A percentile compares a stretch with the other conserved stretches of the same genome.
Evolutionary conservation across 64 coral and sea anemone genomes (phyloP).

Genomic region (Hydrozoanthus tunicans): DNA sequence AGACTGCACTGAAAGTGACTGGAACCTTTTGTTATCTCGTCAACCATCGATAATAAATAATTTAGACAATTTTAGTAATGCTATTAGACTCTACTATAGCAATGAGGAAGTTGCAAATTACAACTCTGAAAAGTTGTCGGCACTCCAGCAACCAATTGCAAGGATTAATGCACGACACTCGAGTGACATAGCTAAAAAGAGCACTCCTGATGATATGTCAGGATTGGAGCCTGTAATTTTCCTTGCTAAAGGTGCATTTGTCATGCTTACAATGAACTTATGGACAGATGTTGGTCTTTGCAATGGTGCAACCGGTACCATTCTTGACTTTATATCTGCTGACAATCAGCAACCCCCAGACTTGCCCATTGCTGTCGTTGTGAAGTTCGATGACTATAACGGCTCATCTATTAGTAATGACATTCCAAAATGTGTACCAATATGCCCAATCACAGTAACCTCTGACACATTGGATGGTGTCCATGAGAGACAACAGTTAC

Average conservation of each 20-base stretch:
- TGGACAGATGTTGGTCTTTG: neutral
- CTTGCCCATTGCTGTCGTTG: constrained; percentile 1
- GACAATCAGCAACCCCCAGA: neutral
- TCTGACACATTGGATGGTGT: neutral
- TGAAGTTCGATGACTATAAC: neutral
- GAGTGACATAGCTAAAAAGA: neutral
- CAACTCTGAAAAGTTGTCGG: neutral
- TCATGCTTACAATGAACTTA: constrained; percentile 5
- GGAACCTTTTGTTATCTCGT: neutral
- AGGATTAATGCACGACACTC: neutral
- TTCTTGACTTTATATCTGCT: neutral
- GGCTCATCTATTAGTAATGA: neutral
- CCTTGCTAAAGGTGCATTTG: neutral
- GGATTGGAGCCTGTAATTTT: neutral
- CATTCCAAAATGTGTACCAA: neutral
- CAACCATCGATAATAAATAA: neutral
- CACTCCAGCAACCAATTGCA: neutral
- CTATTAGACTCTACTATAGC: neutral
- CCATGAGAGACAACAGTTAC: too few relatives aligned
- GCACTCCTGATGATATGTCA: neutral
- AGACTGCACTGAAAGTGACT: too few relatives aligned
- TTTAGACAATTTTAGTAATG: neutral
- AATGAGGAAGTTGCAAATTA: neutral
- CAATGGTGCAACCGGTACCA: neutral
- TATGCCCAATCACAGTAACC: neutral